A percentile compares a stretch with the other conserved stretches of the same genome.
Evolutionary conservation across 2,797 vertebrate species (phyloP).

Genomic region (Oreochromis grahami): DNA sequence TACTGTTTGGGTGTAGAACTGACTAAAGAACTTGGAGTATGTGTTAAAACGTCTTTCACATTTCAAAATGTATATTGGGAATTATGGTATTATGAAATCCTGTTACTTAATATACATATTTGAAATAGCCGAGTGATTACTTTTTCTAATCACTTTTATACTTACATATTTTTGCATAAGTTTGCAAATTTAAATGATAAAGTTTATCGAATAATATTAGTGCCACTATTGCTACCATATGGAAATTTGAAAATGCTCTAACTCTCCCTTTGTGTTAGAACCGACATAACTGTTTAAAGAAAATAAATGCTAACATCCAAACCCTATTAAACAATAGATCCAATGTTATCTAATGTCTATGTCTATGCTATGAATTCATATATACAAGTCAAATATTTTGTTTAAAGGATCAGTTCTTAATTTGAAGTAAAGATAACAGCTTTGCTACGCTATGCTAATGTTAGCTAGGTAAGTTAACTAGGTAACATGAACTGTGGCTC

Average conservation of each 20-base stretch:
- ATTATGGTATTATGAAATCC: not conserved
- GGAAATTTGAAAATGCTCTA: not conserved
- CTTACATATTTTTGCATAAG: not conserved
- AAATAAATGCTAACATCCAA: not conserved
- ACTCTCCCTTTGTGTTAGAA: not conserved
- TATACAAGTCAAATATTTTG: not conserved
- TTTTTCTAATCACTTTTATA: not conserved
- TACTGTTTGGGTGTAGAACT: conserved; percentile 17
- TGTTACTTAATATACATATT: not conserved
- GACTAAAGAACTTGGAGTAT: not conserved
- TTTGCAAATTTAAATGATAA: not conserved
- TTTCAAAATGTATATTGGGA: not conserved
- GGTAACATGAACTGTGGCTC: not conserved
- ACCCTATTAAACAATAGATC: not conserved
- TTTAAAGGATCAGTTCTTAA: not conserved
- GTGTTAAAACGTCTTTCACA: not conserved
- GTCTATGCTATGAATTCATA: not conserved
- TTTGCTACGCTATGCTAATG: not conserved
- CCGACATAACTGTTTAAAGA: not conserved
- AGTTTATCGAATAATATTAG: not conserved
- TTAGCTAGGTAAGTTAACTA: not conserved
- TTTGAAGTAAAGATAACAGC: not conserved
- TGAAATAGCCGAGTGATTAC: not conserved
- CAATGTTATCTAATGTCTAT: not conserved
- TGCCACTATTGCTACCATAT: not conserved